Evolutionary conservation across 2,888 invertebrate genomes (phyloP), one percentile per base, ranked within the genome.

Genomic region (Euclidia mi): DNA sequence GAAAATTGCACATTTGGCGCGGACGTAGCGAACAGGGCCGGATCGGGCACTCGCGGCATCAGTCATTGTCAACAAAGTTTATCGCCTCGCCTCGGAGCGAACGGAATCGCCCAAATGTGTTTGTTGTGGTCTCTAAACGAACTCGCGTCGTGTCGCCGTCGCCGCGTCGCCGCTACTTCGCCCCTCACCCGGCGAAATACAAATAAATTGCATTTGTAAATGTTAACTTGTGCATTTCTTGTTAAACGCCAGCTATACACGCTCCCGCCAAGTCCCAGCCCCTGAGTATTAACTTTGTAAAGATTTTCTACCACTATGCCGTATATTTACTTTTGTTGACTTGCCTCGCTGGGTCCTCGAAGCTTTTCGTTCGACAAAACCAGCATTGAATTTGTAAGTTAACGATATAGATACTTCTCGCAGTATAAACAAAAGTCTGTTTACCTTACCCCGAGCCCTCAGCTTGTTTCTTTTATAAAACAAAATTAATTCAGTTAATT

Each of bases 51-150:
- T 78, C 69, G 76, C 71, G 71, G 83, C 89, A 91, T 92, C 90
- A 88, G 87, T 91, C 90, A 89, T 90, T 91, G 92, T 92, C 92
- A 91, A 89, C 89, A 87, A 91, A 90, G 82, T 91, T 90, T 89
- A 87, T 88, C 85, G 82, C 81, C 58, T 60, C 65, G 72, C 71
- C 69, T 77, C 32, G 45, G 32, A 58, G 67, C 71, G 72, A 77
- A 79, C 80, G 77, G 84, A 84, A 84, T 84, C 83, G 78, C 74
- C 81, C 78, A 82, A 87, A 89, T 87, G 88, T 91, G 87, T 91
- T 90, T 90, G 86, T 86, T 88, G 89, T 86, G 87, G 87, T 85
- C 82, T 79, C 77, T 49, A 72, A 79, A 74, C 75, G 76, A 81
- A 80, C 78, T 79, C 71, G 64, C 64, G 61, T 48, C 57, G 60